These are phyloP conservation scores for Byasa hedistus DNA, from an alignment of 2,888 invertebrate species.

Conservation along the genomic window DNA sequence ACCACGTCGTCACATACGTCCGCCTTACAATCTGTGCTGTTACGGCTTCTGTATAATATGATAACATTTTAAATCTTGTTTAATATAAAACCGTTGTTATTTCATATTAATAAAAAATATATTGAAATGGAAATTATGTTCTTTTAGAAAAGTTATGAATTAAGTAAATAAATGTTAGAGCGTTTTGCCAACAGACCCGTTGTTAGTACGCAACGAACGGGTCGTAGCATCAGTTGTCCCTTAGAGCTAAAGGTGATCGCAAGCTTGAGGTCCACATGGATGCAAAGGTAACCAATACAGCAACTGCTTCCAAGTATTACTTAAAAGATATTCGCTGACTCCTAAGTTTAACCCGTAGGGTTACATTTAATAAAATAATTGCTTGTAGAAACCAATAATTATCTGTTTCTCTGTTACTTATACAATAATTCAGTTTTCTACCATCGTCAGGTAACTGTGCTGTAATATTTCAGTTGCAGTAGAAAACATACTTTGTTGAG, in stretches of 20 bases:
- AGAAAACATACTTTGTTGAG: background rate
- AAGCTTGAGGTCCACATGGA: constrained; percentile 51
- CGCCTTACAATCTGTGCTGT: too few relatives aligned
- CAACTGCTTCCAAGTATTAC: background rate
- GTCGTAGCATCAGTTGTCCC: constrained; percentile 48
- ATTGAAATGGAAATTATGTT: background rate
- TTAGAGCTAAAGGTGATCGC: constrained; percentile 45
- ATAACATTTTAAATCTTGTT: background rate
- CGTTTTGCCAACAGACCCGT: constrained; percentile 45
- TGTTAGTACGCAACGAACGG: constrained; percentile 43
- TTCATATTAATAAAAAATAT: too few relatives aligned
- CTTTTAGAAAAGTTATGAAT: constrained; percentile 26
- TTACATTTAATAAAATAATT: too few relatives aligned
- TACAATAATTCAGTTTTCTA: too few relatives aligned
- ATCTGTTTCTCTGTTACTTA: too few relatives aligned
- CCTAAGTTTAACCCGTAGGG: too few relatives aligned
- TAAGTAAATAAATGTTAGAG: constrained; percentile 38
- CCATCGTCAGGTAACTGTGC: too few relatives aligned
- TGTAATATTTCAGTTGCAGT: too few relatives aligned
- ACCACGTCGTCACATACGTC: too few relatives aligned
- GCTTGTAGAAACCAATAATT: too few relatives aligned
- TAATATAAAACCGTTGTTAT: too few relatives aligned
- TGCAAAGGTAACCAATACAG: constrained; percentile 50
- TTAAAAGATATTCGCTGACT: too few relatives aligned
- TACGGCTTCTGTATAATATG: background rate